phyloP scores from a whole-genome alignment of 2,888 invertebrate genomes.

The Pollenia griseotomentosa region DNA sequence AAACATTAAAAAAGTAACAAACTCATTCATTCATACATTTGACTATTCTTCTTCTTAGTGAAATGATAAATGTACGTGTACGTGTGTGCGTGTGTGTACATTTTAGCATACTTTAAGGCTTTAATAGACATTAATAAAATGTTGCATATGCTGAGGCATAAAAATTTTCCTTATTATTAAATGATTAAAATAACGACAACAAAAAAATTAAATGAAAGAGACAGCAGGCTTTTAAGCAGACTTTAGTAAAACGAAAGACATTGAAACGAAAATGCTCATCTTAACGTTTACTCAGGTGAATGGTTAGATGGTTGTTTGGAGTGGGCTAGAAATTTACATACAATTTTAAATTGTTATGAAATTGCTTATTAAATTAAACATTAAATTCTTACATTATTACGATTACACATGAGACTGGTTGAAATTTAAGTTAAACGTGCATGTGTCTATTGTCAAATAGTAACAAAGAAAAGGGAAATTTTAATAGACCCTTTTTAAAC shows the following conservation, averaged over 20 bases:
- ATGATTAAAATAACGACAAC: conserved; percentile 46
- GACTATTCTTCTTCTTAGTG: conserved; percentile 23
- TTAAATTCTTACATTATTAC: neutral
- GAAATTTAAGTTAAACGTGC: neutral
- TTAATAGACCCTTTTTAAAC: too few relatives aligned
- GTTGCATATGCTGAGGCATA: conserved; percentile 68
- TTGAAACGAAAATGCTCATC: conserved; percentile 36
- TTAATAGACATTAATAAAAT: conserved; percentile 67
- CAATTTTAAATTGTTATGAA: conserved; percentile 22
- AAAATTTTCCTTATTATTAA: conserved; percentile 55
- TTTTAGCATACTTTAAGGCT: conserved; percentile 65
- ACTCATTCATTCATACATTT: conserved; percentile 42
- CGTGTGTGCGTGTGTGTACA: too few relatives aligned
- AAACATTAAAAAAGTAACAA: conserved; percentile 54
- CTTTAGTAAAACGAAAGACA: conserved; percentile 39
- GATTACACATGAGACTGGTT: neutral
- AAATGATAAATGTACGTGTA: conserved; percentile 17
- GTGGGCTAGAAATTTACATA: conserved; percentile 13
- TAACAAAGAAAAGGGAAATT: neutral
- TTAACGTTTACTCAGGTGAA: neutral
- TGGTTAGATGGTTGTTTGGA: neutral
- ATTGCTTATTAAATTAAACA: conserved; percentile 25
- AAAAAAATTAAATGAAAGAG: neutral
- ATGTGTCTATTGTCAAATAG: neutral
- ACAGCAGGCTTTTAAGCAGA: conserved; percentile 53